Evolutionary conservation across 2,888 invertebrate species (phyloP), one percentile per base, ranked within the genome.

Genomic region (Drosophila monieri): DNA sequence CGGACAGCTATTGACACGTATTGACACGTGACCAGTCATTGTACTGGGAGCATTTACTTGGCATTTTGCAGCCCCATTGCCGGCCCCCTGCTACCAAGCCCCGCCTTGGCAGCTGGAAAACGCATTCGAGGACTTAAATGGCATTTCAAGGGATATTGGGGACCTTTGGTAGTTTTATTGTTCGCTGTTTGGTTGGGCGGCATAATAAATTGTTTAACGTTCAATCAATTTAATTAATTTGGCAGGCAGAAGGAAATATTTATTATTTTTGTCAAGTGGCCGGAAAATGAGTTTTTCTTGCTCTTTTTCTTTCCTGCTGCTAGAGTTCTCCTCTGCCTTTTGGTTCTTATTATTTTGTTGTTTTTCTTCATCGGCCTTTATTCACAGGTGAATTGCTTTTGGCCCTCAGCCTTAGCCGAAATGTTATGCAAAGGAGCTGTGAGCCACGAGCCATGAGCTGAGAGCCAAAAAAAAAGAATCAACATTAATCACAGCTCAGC

Each of bases 401-500:
- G 73, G 71, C 44, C 56, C 55, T 44, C 68, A 64, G 67, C 46
- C 47, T 35, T 35, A 35, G 35, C 35, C 35, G 53, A 61, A 68
- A 66, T 77, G 55, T 46, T 61, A 75, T 67, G 66, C 71, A 86
- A 77, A 68, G 23, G 41, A 70, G 58, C 55, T 58, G 62, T 21
- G 41, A 70, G 58, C 55, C 60, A 66, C 70, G 75, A 59, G 67
- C 60, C 67, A 43, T 3, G 0, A 32, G 32, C 32, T 12, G 12
- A 30, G 21, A 30, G 30, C 30, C 30, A 30, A 30, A 30, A 30
- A 68, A 60, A 69, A 62, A 68, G 79, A 80, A 75, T 80, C 77
- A 89, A 86, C 89, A 89, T 89, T 89, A 87, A 89, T 88, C 89
- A 89, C 86, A 86, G 85, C 81, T 88, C 78, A 79, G 73, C 74